Conservation (phyloP, 2,113 vertebrate species). For the Apodemus speciosus region DNA sequence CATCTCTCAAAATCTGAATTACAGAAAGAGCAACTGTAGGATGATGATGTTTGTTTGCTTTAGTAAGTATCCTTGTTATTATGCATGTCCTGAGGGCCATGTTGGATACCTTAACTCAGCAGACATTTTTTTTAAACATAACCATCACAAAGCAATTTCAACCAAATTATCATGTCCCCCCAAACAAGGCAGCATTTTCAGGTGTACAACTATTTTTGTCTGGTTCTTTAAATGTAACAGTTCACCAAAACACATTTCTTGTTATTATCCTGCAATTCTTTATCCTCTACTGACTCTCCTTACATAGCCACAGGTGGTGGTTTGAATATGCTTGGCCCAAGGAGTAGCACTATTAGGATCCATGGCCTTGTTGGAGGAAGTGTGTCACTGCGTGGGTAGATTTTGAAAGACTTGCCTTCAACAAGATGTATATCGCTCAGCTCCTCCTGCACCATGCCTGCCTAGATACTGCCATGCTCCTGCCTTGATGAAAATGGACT, state of each 20-base stretch:
- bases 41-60: not conserved
- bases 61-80: not conserved
- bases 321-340: too few species aligned
- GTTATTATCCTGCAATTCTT: not conserved
- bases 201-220: not conserved
- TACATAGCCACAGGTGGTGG: not conserved
- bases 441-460: too few species aligned
- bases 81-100: not conserved
- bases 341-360: too few species aligned
- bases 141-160: not conserved
- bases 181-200: not conserved
- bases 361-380: too few species aligned
- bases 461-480: too few species aligned
- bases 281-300: not conserved
- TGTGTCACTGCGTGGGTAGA: too few species aligned
- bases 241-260: not conserved
- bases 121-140: not conserved
- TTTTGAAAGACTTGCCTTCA: not conserved
- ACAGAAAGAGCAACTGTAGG: not conserved
- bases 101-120: not conserved
- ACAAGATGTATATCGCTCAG: too few species aligned
- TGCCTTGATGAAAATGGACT: too few species aligned
- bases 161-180: not conserved
- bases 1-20: not conserved
- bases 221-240: not conserved